Evolutionary conservation across 2,888 invertebrate genomes (phyloP), one percentile per base, ranked within the genome.

Genomic region (Halictus quadricinctus): DNA sequence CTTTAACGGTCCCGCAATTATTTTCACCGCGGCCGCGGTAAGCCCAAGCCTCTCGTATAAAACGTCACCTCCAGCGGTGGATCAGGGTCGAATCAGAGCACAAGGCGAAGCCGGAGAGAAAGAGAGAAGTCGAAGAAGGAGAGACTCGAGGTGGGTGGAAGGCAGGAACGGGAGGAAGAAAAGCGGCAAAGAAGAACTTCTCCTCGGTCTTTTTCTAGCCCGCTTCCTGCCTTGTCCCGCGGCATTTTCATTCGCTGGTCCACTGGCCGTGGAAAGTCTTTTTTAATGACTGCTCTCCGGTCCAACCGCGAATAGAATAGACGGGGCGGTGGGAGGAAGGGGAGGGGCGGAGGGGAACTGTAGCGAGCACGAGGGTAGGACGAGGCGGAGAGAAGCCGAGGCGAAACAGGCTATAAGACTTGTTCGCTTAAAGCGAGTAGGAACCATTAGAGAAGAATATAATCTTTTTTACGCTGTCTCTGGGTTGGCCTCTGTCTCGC

Each of bases 401-500:
- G 48, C 25, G 83, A 76, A 69, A 78, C 73, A 78, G 86, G 81
- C 83, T 77, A 79, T 87, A 88, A 90, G 89, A 86, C 87, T 88
- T 84, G 87, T 88, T 81, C 87, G 83, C 81, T 85, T 80, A 85
- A 88, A 90, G 88, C 87, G 88, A 89, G 85, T 87, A 84, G 86
- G 85, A 87, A 87, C 87, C 91, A 89, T 90, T 92, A 91, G 83
- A 78, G 87, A 83, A 80, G 90, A 86, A 88, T 89, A 90, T 87
- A 82, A 89, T 89, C 83, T 88, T 80, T 84, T 85, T 76, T 82
- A 84, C 82, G 18, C 36, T 48, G 29, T 70, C 80, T 58, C 77
- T 25, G 72, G 75, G 72, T 80, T 74, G 18, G 48, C 76, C 76
- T 54, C 69, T 36, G 46, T 76, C 48, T n/a, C 76, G 46, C 82